A percentile compares a stretch with the other conserved stretches of the same genome.
Evolutionary conservation across 2,888 invertebrate genomes (phyloP).

Genomic region (Pyralis farinalis): DNA sequence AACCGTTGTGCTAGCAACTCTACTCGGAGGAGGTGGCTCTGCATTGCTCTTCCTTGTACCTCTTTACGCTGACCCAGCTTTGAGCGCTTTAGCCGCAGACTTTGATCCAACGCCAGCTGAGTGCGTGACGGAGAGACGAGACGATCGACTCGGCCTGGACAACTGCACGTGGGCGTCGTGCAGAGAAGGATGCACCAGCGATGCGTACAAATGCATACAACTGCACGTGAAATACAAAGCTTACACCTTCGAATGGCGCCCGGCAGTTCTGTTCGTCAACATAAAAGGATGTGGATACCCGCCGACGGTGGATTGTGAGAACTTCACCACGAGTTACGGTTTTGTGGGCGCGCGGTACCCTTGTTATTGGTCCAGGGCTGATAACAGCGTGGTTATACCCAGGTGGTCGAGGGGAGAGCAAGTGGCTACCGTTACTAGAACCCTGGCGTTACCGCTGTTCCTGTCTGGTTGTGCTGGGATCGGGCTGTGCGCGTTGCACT

Average conservation of each 20-base stretch:
- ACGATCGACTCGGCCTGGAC: conserved; percentile 86
- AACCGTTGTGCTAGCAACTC: conserved; percentile 63
- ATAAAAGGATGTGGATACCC: conserved; percentile 93
- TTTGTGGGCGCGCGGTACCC: conserved; percentile 84
- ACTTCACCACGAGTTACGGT: conserved; percentile 87
- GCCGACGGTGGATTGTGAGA: conserved; percentile 87
- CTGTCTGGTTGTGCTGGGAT: conserved; percentile 92
- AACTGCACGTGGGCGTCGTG: conserved; percentile 92
- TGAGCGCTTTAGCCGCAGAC: conserved; percentile 85
- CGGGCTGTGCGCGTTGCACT: conserved; percentile 92
- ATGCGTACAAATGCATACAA: conserved; percentile 86
- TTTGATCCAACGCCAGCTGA: conserved; percentile 87
- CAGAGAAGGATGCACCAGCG: conserved; percentile 90
- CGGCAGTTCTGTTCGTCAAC: conserved; percentile 87
- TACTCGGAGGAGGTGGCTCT: conserved; percentile 68
- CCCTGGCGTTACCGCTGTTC: conserved; percentile 91
- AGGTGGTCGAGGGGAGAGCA: conserved; percentile 92
- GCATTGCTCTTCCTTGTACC: conserved; percentile 74
- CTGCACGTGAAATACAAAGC: conserved; percentile 83
- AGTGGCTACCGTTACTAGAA: conserved; percentile 90
- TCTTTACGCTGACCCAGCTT: conserved; percentile 72
- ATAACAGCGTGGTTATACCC: conserved; percentile 90
- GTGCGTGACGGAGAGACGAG: conserved; percentile 86
- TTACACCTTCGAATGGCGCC: conserved; percentile 70
- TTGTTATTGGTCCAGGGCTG: conserved; percentile 88